Percentiles rank a stretch among this genome's conserved stretches.
Conservation (phyloP, 2,888 invertebrate genomes). For the Tachina fera region DNA sequence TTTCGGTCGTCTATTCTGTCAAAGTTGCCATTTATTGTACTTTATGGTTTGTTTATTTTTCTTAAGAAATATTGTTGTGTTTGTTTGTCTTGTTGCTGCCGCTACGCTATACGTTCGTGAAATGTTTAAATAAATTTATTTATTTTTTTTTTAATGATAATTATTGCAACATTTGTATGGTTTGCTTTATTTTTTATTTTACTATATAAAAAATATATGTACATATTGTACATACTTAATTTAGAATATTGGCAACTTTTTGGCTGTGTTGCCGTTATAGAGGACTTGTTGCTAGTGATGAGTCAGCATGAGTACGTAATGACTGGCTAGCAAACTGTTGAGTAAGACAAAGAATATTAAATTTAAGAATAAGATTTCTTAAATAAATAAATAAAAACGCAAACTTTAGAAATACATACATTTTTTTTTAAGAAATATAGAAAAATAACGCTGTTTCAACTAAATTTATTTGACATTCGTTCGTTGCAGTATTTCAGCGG, state of each 20-base stretch:
- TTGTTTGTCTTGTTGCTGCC: conserved; percentile 21
- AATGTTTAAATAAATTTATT: conserved; percentile 46
- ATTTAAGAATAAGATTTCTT: not conserved
- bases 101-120: conserved; percentile 20
- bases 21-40: conserved; percentile 9
- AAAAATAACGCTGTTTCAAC: not conserved
- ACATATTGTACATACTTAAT: not conserved
- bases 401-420: not conserved
- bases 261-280: conserved; percentile 15
- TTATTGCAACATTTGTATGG: conserved; percentile 68
- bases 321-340: conserved; percentile 4
- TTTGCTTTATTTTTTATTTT: conserved; percentile 49
- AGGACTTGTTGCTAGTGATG: conserved; percentile 25
- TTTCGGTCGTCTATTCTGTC: conserved; percentile 39
- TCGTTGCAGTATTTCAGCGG: too few species aligned
- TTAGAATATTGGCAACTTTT: conserved; percentile 37
- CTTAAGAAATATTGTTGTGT: conserved; percentile 21
- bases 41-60: conserved; percentile 19
- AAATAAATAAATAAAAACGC: not conserved
- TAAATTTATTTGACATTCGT: not conserved
- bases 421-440: not conserved
- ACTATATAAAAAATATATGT: conserved; percentile 6
- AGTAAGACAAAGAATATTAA: conserved; percentile 14
- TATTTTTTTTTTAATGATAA: conserved; percentile 53
- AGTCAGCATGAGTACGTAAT: conserved; percentile 16